phyloP scores from a whole-genome alignment of 2,113 vertebrate species.

The Condylura cristata region DNA sequence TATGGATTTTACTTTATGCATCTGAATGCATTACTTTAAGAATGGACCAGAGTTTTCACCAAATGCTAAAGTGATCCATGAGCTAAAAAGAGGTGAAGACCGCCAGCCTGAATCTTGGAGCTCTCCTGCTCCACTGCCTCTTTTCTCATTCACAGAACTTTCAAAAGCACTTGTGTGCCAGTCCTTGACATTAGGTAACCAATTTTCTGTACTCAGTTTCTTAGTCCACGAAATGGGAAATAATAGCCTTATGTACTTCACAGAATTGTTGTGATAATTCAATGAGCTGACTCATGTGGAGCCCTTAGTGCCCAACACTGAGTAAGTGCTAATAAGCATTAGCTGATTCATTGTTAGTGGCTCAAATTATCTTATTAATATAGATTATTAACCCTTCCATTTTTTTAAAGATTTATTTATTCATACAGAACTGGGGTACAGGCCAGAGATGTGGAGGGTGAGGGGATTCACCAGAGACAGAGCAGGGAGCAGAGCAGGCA shows the following conservation, averaged over 20 bases:
- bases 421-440: no score
- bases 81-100: not conserved
- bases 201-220: not conserved
- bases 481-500: no score
- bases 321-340: not conserved
- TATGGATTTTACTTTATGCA: conserved; percentile 34
- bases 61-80: not conserved
- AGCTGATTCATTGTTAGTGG: not conserved
- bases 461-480: no score
- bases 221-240: not conserved
- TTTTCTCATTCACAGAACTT: not conserved
- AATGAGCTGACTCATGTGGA: not conserved
- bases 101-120: not conserved
- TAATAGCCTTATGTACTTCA: not conserved
- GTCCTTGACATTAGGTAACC: not conserved
- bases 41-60: not conserved
- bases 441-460: no score
- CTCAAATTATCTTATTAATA: not conserved
- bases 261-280: not conserved
- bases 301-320: not conserved
- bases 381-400: not conserved
- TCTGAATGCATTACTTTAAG: conserved; percentile 18
- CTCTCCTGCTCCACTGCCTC: not conserved
- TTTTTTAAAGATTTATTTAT: no score
- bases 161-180: not conserved